Conservation (phyloP, 2,888 invertebrate species). For the Andrena flavipes region DNA sequence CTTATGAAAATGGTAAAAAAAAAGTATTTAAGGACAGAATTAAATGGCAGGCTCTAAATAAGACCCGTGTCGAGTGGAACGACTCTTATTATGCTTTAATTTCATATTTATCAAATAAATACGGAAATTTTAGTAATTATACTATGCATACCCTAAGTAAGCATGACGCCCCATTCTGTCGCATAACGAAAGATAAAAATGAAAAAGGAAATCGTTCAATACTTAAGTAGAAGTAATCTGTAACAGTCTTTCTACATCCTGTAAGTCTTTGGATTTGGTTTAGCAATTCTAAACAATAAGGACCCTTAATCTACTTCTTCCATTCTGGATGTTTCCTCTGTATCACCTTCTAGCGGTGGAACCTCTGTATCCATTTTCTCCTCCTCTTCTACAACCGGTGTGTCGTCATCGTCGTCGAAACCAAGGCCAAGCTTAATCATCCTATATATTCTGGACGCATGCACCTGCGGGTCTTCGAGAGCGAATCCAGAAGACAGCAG, state of each 20-base stretch:
- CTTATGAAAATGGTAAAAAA: conserved; percentile 30
- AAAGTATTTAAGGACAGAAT: conserved; percentile 45
- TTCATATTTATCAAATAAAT: conserved; percentile 49
- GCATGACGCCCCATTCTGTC: conserved; percentile 51
- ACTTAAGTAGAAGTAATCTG: conserved; percentile 54
- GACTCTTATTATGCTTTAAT: neutral
- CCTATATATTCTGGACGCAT: conserved; percentile 97
- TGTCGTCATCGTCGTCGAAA: conserved; percentile 98
- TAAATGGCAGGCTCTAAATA: conserved; percentile 47
- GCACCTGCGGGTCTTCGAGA: conserved; percentile 97
- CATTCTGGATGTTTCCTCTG: conserved; percentile 99
- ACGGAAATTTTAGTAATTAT: conserved; percentile 23
- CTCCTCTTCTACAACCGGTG: conserved; percentile 88
- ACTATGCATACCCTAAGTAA: conserved; percentile 25
- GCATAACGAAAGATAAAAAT: conserved; percentile 28
- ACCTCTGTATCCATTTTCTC: conserved; percentile 86
- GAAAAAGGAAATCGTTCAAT: conserved; percentile 27
- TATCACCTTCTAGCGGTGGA: conserved; percentile 90
- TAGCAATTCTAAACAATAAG: conserved; percentile 37
- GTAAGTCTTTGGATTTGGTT: conserved; percentile 71
- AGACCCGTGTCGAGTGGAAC: neutral
- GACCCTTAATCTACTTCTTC: conserved; percentile 98
- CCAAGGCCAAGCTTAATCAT: conserved; percentile 99
- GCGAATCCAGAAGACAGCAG: conserved; percentile 98
- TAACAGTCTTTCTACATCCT: conserved; percentile 68